Evolutionary conservation across 2,888 invertebrate species (phyloP), one percentile per base, ranked within the genome.

Genomic region (Eueremaeus valkanovi): DNA sequence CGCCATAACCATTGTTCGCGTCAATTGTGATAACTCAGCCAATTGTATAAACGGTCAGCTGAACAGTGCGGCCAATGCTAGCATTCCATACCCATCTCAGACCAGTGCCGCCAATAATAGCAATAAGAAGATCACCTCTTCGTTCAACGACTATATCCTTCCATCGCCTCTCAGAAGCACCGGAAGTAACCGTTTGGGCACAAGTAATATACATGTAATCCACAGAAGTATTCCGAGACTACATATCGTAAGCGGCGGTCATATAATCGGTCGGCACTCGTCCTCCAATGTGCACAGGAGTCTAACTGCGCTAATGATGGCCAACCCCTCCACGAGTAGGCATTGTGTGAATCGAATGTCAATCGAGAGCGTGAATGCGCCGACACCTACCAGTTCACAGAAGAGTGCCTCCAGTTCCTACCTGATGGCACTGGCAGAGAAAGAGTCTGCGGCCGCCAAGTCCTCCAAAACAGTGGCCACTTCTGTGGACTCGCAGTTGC

Each of bases 371-470:
- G 63, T 76, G 13, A 74, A 36, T 29, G 49, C 49, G n/a, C 31
- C 73, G 16, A 76, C 73, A 29, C 49, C 76, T 11, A 58, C 58
- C 24, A 72, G 76, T 31, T 76, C 76, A 72, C 76, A 75, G 33
- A 76, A 76, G 42, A 76, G 76, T 75, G 76, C 76, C 8, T 76
- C 76, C 24, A 72, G 72, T 29, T 76, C 76, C 51, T 76, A 76
- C 29, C 33, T 76, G 33, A 36, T 75, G 24, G 76, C 76, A n/a
- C 33, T 76, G 6, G 61, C 70, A 36, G 76, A 76, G 51, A 74
- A 75, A 66, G 76, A 76, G 66, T 58, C 68, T 9, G 58, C 51
- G 8, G 24, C 73, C 11, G 24, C 73, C 11, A 74, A 75, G 29
- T 75, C 76, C 24, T 74, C 74, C 9, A 76, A 76, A 75, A 72